Evolutionary conservation across 2,888 invertebrate genomes (phyloP).

Genomic region (Tachystola acroxantha): DNA sequence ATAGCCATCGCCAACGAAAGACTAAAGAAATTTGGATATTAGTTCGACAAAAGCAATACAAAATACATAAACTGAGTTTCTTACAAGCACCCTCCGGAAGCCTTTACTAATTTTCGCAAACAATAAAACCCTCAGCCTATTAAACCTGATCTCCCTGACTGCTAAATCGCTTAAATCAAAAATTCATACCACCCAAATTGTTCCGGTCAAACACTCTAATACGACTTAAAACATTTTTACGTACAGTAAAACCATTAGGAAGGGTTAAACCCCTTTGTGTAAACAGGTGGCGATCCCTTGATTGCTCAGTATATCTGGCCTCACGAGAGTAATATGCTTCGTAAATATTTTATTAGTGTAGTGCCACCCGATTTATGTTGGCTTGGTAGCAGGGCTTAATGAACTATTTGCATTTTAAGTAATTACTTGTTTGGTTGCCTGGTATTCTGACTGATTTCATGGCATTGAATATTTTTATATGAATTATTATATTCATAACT

Average conservation of each 20-base stretch:
- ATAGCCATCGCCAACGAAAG: too few species aligned
- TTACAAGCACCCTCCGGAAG: too few species aligned
- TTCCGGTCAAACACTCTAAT: conserved; percentile 11
- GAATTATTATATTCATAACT: too few species aligned
- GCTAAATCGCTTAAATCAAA: conserved; percentile 11
- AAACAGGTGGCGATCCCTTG: conserved; percentile 18
- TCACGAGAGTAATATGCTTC: conserved; percentile 29
- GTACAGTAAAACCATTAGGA: conserved; percentile 23
- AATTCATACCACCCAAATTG: conserved; percentile 14
- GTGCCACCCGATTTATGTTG: conserved; percentile 10
- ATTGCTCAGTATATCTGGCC: conserved; percentile 19
- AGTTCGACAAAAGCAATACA: too few species aligned
- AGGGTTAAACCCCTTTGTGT: conserved; percentile 19
- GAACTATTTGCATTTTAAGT: conserved; percentile 12
- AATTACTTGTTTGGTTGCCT: conserved; percentile 3
- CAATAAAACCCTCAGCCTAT: conserved; percentile 9
- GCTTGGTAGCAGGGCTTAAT: neutral
- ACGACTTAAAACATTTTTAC: conserved; percentile 17
- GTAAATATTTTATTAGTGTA: conserved; percentile 34
- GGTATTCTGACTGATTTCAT: too few species aligned
- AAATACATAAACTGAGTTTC: too few species aligned
- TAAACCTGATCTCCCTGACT: conserved; percentile 4
- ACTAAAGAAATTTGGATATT: too few species aligned
- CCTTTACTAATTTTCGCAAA: neutral
- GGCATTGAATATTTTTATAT: too few species aligned